Evolutionary conservation across 2,797 vertebrate species (phyloP).

Genomic region (Linurgus olivaceus): DNA sequence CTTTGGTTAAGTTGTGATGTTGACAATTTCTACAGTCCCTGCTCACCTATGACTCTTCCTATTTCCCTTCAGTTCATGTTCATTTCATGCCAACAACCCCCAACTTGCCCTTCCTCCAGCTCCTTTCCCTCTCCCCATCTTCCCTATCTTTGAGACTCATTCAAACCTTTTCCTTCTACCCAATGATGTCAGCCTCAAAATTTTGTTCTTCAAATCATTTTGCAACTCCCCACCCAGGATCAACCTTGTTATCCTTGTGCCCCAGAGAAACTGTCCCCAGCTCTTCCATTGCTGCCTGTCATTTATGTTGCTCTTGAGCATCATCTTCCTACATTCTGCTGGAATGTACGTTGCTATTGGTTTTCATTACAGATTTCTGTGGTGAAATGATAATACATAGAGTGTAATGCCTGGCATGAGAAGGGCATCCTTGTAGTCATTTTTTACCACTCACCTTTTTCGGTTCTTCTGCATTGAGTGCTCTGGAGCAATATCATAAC

Average conservation of each 20-base stretch:
- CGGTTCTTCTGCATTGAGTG: neutral
- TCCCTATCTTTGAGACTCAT: neutral
- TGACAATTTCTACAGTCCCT: neutral
- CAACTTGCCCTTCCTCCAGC: neutral
- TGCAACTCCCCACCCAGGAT: neutral
- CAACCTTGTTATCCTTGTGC: neutral
- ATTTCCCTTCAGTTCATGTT: neutral
- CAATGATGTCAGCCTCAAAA: neutral
- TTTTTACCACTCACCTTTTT: neutral
- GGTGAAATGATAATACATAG: neutral
- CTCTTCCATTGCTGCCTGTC: neutral
- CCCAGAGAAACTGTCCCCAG: neutral
- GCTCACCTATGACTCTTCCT: neutral
- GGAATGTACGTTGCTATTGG: neutral
- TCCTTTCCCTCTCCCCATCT: neutral
- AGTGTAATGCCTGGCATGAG: neutral
- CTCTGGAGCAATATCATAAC: neutral
- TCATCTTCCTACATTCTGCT: rapidly evolving
- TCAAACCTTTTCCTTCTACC: neutral
- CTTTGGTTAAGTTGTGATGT: neutral
- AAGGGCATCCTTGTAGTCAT: neutral
- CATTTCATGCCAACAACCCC: neutral
- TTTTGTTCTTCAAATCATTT: neutral
- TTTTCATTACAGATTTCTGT: neutral
- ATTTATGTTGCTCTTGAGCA: rapidly evolving